phyloP scores from a whole-genome alignment of 2,113 vertebrate species.

The Epinephelus moara region DNA sequence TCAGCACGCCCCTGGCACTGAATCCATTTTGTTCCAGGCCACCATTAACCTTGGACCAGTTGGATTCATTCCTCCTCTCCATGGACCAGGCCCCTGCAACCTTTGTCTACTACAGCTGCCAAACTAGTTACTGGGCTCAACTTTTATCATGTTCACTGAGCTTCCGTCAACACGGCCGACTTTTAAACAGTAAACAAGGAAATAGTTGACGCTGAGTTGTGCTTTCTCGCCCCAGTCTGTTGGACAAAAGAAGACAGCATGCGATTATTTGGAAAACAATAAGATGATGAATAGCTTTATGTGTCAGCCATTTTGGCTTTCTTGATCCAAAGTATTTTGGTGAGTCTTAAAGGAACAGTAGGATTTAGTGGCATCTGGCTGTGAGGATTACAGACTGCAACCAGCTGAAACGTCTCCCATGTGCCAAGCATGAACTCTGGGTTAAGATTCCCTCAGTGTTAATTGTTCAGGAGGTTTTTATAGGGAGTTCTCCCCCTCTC shows the following conservation, averaged over 20 bases:
- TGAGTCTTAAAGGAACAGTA: slow-evolving; percentile 8
- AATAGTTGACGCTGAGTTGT: slow-evolving; percentile 3
- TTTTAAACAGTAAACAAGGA: slow-evolving; percentile 55
- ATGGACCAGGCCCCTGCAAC: slow-evolving; percentile 70
- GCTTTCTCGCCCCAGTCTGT: slow-evolving; percentile 9
- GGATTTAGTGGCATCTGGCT: too few species aligned
- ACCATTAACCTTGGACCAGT: slow-evolving; percentile 88
- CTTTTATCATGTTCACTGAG: slow-evolving; percentile 68
- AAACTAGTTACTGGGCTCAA: slow-evolving; percentile 72
- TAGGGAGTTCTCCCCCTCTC: too few species aligned
- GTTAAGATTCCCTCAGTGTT: too few species aligned
- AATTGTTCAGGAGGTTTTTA: too few species aligned
- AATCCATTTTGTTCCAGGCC: slow-evolving; percentile 85
- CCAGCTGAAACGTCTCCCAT: too few species aligned
- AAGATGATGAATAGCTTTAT: slow-evolving; percentile 1
- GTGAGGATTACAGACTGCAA: too few species aligned
- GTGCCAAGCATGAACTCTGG: too few species aligned
- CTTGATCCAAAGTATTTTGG: slow-evolving; percentile 46
- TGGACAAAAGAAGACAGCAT: background rate
- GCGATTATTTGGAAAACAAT: slow-evolving; percentile 17
- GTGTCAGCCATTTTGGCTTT: slow-evolving; percentile 16
- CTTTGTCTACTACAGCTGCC: slow-evolving; percentile 76
- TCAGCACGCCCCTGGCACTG: slow-evolving; percentile 82
- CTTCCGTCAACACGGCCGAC: slow-evolving; percentile 33
- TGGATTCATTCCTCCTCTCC: slow-evolving; percentile 81